These are phyloP conservation scores for Holacanthus passer DNA, from an alignment of 2,113 vertebrate species.

Conservation along the genomic window DNA sequence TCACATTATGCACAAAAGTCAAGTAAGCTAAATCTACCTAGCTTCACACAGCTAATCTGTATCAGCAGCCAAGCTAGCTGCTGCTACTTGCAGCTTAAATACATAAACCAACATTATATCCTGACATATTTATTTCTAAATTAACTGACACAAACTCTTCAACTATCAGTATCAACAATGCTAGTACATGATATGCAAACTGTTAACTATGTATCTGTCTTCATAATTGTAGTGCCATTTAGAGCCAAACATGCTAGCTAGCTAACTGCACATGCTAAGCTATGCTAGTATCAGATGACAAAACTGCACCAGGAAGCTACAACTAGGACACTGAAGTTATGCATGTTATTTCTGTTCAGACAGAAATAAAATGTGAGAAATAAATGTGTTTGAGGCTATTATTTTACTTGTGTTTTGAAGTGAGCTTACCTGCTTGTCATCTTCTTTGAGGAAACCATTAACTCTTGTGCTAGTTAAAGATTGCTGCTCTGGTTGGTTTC, in stretches of 20 bases:
- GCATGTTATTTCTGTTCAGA: no score
- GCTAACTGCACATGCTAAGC: background rate
- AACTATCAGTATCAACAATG: no score
- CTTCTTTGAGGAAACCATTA: slow-evolving; percentile 42
- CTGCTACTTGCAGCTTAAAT: background rate
- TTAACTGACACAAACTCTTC: background rate
- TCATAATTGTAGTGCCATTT: no score
- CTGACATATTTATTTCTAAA: background rate
- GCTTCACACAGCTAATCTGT: background rate
- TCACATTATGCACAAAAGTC: background rate
- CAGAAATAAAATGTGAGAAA: background rate
- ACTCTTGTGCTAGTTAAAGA: slow-evolving; percentile 27
- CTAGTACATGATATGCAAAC: no score
- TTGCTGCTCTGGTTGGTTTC: background rate
- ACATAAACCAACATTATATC: background rate
- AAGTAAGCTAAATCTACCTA: background rate
- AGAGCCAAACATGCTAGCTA: background rate
- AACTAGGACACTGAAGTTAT: background rate
- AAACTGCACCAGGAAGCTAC: background rate
- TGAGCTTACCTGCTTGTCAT: background rate
- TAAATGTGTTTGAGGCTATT: background rate
- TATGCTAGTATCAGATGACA: background rate
- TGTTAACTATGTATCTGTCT: background rate
- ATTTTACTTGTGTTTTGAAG: background rate
- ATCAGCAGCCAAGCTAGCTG: background rate